Percentiles rank a stretch among this genome's conserved stretches.
These are phyloP conservation scores for Coryphaenoides rupestris DNA, from an alignment of 2,113 vertebrate genomes.

Conservation along the genomic window DNA sequence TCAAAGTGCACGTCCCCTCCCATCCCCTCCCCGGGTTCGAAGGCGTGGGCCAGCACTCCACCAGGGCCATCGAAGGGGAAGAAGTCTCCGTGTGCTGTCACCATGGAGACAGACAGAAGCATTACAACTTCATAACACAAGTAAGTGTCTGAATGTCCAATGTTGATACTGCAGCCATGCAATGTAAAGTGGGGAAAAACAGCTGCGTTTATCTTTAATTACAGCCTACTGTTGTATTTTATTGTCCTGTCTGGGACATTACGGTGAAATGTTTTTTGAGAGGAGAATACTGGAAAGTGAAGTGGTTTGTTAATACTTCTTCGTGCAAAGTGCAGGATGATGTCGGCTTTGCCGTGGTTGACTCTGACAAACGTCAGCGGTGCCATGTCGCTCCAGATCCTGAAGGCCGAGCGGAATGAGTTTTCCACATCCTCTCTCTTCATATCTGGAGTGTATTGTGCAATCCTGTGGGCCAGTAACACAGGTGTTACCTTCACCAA, in stretches of 20 bases:
- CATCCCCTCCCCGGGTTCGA: constrained; percentile 53
- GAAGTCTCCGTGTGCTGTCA: constrained; percentile 55
- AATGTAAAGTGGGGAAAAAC: not conserved
- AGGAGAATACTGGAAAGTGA: not conserved
- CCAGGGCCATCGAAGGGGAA: constrained; percentile 56
- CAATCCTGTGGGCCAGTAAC: constrained; percentile 37
- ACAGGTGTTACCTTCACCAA: too few relatives aligned
- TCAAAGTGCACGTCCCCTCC: constrained; percentile 65
- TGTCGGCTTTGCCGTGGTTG: constrained; percentile 45
- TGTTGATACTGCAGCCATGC: not conserved
- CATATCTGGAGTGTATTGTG: constrained; percentile 60
- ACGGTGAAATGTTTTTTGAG: not conserved
- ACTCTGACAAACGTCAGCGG: constrained; percentile 52
- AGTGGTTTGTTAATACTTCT: constrained; percentile 40
- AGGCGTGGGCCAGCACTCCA: constrained; percentile 56
- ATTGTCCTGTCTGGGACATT: too few relatives aligned
- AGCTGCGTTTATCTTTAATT: not conserved
- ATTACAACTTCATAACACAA: too few relatives aligned
- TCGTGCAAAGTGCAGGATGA: constrained; percentile 46
- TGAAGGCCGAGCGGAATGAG: constrained; percentile 38
- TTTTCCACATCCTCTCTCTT: constrained; percentile 50
- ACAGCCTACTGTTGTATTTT: too few relatives aligned
- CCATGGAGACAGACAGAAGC: too few relatives aligned
- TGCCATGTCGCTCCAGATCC: constrained; percentile 49
- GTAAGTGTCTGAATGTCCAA: not conserved